These are phyloP conservation scores for Eremophila alpestris DNA, from an alignment of 2,797 vertebrate species.

Conservation along the genomic window DNA sequence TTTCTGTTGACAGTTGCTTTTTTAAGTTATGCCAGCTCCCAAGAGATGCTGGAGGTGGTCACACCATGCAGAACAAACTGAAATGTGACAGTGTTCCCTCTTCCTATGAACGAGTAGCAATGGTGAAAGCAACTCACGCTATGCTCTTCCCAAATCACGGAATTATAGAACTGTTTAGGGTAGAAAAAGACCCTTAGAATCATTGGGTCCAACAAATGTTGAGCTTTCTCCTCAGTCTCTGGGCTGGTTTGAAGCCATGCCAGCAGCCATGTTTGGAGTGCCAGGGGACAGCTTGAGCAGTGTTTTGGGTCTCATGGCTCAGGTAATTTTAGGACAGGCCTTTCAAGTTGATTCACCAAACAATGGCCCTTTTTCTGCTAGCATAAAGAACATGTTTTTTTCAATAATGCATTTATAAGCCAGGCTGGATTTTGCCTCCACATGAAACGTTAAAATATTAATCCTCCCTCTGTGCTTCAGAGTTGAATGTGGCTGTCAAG, in stretches of 20 bases:
- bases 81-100: background rate
- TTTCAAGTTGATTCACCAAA: background rate
- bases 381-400: background rate
- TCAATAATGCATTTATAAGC: background rate
- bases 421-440: background rate
- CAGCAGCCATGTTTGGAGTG: rapidly evolving
- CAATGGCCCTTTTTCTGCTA: background rate
- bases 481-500: background rate
- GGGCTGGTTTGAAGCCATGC: background rate
- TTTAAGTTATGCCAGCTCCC: background rate
- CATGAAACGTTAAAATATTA: background rate
- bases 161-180: background rate
- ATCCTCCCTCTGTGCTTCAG: background rate
- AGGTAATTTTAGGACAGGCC: background rate
- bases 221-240: background rate
- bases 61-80: background rate
- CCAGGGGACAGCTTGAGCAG: background rate
- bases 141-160: background rate
- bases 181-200: background rate
- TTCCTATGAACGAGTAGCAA: background rate
- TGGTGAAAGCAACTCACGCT: background rate
- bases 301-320: background rate
- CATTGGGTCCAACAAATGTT: background rate
- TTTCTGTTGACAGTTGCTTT: background rate
- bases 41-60: background rate